Percentiles rank a stretch among this genome's conserved stretches.
phyloP scores from a whole-genome alignment of 2,888 invertebrate species.

The Phlogophora meticulosa region DNA sequence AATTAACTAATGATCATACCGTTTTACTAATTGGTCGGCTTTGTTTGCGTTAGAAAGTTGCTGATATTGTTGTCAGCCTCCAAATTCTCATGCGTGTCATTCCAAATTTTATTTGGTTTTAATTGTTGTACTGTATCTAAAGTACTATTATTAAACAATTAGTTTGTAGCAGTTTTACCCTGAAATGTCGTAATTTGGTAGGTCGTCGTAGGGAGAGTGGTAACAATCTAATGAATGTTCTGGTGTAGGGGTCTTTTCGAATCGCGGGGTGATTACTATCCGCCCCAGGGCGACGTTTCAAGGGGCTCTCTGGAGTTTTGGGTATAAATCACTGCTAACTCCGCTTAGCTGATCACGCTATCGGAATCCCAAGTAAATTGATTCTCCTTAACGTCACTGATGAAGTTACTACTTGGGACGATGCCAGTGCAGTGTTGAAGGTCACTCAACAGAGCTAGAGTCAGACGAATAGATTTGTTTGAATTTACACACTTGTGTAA shows the following conservation, averaged over 20 bases:
- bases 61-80: slow-evolving; percentile 51
- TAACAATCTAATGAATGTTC: slow-evolving; percentile 77
- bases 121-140: slow-evolving; percentile 53
- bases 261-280: slow-evolving; percentile 78
- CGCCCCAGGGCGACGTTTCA: slow-evolving; percentile 76
- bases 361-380: slow-evolving; percentile 67
- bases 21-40: slow-evolving; percentile 66
- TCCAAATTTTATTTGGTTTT: slow-evolving; percentile 52
- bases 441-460: background rate
- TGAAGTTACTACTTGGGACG: slow-evolving; percentile 43
- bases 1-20: slow-evolving; percentile 64
- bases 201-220: slow-evolving; percentile 72
- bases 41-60: slow-evolving; percentile 72
- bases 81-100: slow-evolving; percentile 59
- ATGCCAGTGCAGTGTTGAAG: slow-evolving; percentile 20
- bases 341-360: slow-evolving; percentile 73
- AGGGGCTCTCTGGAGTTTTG: slow-evolving; percentile 70
- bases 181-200: slow-evolving; percentile 42
- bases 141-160: slow-evolving; percentile 52
- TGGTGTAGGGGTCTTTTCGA: slow-evolving; percentile 72
- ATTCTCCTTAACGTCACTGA: slow-evolving; percentile 55
- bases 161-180: slow-evolving; percentile 49
- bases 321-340: slow-evolving; percentile 84
- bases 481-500: slow-evolving; percentile 3
- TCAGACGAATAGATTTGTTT: background rate